Conservation (phyloP, 2,113 vertebrate genomes). For the Gavialis gangeticus region DNA sequence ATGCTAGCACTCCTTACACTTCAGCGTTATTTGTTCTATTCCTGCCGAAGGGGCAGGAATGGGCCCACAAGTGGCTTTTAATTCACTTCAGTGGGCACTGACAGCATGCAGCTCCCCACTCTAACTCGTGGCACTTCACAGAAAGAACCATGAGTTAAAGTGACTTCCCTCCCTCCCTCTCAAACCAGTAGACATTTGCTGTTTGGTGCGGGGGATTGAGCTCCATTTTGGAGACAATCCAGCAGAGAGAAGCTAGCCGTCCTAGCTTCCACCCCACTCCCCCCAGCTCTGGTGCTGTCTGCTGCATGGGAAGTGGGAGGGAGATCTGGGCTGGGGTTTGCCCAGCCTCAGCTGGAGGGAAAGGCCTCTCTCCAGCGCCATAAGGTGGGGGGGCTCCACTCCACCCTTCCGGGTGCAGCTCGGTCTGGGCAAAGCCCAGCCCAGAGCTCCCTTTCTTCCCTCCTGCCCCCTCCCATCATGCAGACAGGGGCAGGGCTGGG, state of each 20-base stretch:
- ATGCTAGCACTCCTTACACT: background rate
- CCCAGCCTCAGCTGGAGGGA: too few relatives aligned
- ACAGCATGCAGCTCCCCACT: conserved; percentile 16
- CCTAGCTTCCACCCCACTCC: background rate
- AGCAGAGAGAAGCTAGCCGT: background rate
- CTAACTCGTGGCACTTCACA: background rate
- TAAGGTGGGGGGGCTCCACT: too few relatives aligned
- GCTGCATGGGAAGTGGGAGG: too few relatives aligned
- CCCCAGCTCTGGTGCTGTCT: too few relatives aligned
- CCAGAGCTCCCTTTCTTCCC: too few relatives aligned
- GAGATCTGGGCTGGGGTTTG: too few relatives aligned
- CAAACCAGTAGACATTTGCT: background rate
- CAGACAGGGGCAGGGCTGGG: too few relatives aligned
- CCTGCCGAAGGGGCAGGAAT: conserved; percentile 30
- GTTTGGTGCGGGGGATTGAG: too few relatives aligned
- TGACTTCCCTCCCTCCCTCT: background rate
- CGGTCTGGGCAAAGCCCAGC: too few relatives aligned
- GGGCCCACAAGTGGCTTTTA: conserved; percentile 1
- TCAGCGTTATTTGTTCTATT: background rate
- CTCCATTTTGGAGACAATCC: background rate
- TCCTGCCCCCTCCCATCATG: too few relatives aligned
- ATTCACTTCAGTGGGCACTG: background rate
- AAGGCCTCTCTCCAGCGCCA: too few relatives aligned
- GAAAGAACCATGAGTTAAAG: background rate
- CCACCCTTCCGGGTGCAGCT: too few relatives aligned